These are phyloP conservation scores for Lapara coniferarum DNA, from an alignment of 2,888 invertebrate species.

Conservation along the genomic window DNA sequence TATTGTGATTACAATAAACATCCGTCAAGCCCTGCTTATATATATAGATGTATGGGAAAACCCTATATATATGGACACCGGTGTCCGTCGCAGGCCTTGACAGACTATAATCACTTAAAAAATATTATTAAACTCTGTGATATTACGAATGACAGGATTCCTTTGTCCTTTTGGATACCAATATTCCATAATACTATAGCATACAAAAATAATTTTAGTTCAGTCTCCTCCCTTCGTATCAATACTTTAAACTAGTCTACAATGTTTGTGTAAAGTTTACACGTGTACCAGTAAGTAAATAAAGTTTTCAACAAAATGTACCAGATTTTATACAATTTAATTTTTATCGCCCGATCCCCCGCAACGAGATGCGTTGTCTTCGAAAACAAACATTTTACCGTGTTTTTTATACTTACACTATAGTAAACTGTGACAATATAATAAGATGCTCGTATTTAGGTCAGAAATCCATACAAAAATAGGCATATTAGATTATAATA, in stretches of 20 bases:
- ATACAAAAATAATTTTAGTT: neutral
- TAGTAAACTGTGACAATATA: neutral
- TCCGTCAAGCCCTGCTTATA: too few species aligned
- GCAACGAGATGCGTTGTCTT: constrained; percentile 48
- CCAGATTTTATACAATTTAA: constrained; percentile 53
- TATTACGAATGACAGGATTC: too few species aligned
- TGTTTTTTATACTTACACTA: constrained; percentile 19
- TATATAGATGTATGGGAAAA: too few species aligned
- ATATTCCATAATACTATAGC: neutral
- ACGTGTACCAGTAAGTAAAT: constrained; percentile 23
- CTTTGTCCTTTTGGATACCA: too few species aligned
- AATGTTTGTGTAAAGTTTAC: constrained; percentile 44
- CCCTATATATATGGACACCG: too few species aligned
- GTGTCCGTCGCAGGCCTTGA: too few species aligned
- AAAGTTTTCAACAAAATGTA: constrained; percentile 44
- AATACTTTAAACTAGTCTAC: constrained; percentile 28
- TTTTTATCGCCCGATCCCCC: constrained; percentile 49
- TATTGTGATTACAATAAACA: too few species aligned
- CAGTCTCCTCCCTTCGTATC: constrained; percentile 4
- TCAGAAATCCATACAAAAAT: neutral
- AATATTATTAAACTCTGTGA: too few species aligned
- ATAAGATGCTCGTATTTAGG: neutral
- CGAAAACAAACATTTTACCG: constrained; percentile 43
- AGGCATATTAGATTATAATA: too few species aligned
- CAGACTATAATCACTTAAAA: too few species aligned